Percentiles rank a stretch among this genome's conserved stretches.
These are phyloP conservation scores for Trinectes maculatus DNA, from an alignment of 2,113 vertebrate genomes.

Conservation along the genomic window DNA sequence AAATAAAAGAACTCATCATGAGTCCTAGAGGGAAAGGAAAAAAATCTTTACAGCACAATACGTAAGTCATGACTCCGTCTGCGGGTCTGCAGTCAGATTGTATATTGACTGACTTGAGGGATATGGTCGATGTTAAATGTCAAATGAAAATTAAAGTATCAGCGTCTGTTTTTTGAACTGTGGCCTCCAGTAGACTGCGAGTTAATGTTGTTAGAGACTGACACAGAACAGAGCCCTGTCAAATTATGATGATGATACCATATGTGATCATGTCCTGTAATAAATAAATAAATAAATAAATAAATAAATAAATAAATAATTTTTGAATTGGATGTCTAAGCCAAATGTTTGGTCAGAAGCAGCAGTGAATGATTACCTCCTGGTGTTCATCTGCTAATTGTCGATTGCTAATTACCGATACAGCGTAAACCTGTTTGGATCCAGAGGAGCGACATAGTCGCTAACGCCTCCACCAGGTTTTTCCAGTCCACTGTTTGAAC, in stretches of 20 bases:
- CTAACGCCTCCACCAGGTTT: not conserved
- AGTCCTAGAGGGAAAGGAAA: too few species aligned
- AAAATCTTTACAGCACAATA: too few species aligned
- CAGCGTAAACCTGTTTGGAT: not conserved
- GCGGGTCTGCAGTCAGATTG: too few species aligned
- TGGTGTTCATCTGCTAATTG: slow-evolving; percentile 31
- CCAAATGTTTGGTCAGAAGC: too few species aligned
- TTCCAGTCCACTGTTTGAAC: slow-evolving; percentile 1
- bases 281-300: too few species aligned
- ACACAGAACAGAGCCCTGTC: not conserved
- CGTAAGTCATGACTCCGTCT: too few species aligned
- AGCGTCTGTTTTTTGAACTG: too few species aligned
- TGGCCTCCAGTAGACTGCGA: not conserved
- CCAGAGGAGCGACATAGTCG: not conserved
- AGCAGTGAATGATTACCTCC: slow-evolving; percentile 8
- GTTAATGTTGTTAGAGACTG: slow-evolving; percentile 5
- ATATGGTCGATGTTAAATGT: not conserved
- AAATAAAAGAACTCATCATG: too few species aligned
- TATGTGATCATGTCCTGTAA: not conserved
- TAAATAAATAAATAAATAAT: too few species aligned
- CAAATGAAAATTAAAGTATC: slow-evolving; percentile 15
- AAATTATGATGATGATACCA: too few species aligned
- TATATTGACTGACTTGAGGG: not conserved
- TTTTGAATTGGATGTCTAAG: too few species aligned
- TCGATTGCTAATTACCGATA: slow-evolving; percentile 44